A percentile compares a stretch with the other conserved stretches of the same genome.
Evolutionary conservation across 1,140 invertebrate genomes (phyloP).

Genomic region (Chlorops oryzae): DNA sequence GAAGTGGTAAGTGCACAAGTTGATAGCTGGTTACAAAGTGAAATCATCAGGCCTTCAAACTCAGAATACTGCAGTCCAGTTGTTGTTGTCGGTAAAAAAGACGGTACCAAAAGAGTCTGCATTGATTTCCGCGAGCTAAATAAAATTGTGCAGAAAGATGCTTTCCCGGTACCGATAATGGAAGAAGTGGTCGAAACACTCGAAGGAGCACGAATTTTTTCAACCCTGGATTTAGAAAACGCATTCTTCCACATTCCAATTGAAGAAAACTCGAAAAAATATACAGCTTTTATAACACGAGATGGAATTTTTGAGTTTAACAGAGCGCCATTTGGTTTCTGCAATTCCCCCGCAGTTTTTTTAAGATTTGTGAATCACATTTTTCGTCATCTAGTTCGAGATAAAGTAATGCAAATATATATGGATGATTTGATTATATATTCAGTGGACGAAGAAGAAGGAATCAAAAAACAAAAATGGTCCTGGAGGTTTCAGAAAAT

Average conservation of each 20-base stretch:
- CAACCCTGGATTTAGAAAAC: constrained; percentile 29
- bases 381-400: constrained; percentile 7
- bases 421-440: constrained; percentile 20
- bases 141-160: not conserved
- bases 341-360: constrained; percentile 10
- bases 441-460: not conserved
- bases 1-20: not conserved
- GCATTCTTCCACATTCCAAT: constrained; percentile 32
- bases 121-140: constrained; percentile 6
- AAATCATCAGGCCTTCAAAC: not conserved
- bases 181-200: constrained; percentile 19
- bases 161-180: constrained; percentile 18
- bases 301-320: constrained; percentile 15
- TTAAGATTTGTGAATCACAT: constrained; percentile 21
- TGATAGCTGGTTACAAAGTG: not conserved
- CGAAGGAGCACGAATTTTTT: constrained; percentile 19
- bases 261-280: constrained; percentile 23
- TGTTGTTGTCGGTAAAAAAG: constrained; percentile 7
- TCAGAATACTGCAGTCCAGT: not conserved
- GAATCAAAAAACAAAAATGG: constrained; percentile 9
- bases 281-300: constrained; percentile 12
- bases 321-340: constrained; percentile 11
- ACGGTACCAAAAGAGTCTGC: not conserved
- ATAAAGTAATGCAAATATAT: constrained; percentile 15
- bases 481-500: constrained; percentile 6